Percentiles rank a stretch among this genome's conserved stretches.
phyloP scores from a whole-genome alignment of 2,797 vertebrate species.

The Chaenodraco wilsoni region DNA sequence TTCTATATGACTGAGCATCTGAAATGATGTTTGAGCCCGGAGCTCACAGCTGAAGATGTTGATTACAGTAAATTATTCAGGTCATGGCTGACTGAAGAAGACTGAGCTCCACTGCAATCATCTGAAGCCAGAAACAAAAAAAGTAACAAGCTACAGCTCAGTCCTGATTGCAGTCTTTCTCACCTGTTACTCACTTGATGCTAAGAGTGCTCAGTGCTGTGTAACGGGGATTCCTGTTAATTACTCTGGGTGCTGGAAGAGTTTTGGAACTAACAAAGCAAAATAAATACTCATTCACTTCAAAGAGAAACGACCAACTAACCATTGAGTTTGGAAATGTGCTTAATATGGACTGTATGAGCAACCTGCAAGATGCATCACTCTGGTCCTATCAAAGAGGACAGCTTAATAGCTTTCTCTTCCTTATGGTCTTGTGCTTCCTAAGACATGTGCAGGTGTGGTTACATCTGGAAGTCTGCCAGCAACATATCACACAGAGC shows the following conservation, averaged over 20 bases:
- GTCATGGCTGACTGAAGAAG: conserved; percentile 46
- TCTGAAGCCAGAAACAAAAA: conserved; percentile 37
- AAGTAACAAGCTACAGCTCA: conserved; percentile 10
- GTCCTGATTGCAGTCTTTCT: conserved; percentile 5
- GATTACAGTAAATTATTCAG: conserved; percentile 77
- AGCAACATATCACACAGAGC: conserved; percentile 18
- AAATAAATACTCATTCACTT: conserved; percentile 4
- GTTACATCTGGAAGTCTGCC: conserved; percentile 15
- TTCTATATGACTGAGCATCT: conserved; percentile 13
- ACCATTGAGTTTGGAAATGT: not conserved
- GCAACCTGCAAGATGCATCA: conserved; percentile 36
- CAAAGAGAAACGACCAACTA: not conserved
- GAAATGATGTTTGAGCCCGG: conserved; percentile 42
- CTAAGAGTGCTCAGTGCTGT: not conserved
- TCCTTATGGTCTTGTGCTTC: conserved; percentile 6
- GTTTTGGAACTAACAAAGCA: not conserved
- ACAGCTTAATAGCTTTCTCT: conserved; percentile 47
- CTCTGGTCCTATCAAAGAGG: conserved; percentile 34
- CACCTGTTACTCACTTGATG: conserved; percentile 45
- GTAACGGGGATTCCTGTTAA: not conserved
- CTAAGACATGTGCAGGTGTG: conserved; percentile 21
- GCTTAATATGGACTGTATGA: conserved; percentile 19
- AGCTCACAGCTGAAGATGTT: conserved; percentile 55
- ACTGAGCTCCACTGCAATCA: conserved; percentile 37
- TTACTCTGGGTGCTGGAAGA: not conserved